Base-by-base conservation (phyloP, 2,888 invertebrate genomes). In the Endomychus coccineus region DNA sequence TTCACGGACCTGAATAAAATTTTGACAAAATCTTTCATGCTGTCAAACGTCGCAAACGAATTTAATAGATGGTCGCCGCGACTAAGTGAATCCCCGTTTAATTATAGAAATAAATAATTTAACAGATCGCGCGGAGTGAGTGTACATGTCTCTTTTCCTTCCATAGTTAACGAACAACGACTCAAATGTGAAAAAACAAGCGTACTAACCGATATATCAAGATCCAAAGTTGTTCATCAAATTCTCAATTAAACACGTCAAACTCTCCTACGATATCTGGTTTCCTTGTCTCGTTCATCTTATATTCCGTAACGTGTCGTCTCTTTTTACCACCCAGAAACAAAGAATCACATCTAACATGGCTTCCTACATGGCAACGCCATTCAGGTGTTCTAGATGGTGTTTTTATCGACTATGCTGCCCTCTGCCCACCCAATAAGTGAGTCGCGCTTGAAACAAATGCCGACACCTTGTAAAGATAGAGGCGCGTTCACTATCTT, bases 381-480 rank as follows among this genome's bases (percentile, higher is more conserved):
- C 61, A 62, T 62, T 62, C 62, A 62, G 61, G 57, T 61, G 58
- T 59, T 60, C 54, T 56, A 54, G 57, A 61, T 59, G 56, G 58
- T 58, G 56, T 58, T 50, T 54, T 51, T 52, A 52, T 52, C n/a
- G 59, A 51, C 50, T 52, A 55, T 57, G 56, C 61, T 58, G 58
- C 58, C 59, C 59, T 56, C 57, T 59, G 60, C 60, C 62, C 62
- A 62, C 62, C 61, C 63, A 62, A 62, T 62, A 62, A 62, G 62
- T 60, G 58, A 55, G 52, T 54, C 52, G 56, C 50, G 49, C 52
- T 48, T 54, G 56, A 55, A 60, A 59, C 56, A 55, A 60, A 59
- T 54, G 56, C 59, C 60, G 61, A 56, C 58, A 61, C 58, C 57
- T 59, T 49, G 56, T 53, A 51, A 54, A 45, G 48, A 47, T 49